Evolutionary conservation across 2,113 vertebrate species (phyloP), one percentile per base, ranked within the genome.

Genomic region (Platycercus adscitus): DNA sequence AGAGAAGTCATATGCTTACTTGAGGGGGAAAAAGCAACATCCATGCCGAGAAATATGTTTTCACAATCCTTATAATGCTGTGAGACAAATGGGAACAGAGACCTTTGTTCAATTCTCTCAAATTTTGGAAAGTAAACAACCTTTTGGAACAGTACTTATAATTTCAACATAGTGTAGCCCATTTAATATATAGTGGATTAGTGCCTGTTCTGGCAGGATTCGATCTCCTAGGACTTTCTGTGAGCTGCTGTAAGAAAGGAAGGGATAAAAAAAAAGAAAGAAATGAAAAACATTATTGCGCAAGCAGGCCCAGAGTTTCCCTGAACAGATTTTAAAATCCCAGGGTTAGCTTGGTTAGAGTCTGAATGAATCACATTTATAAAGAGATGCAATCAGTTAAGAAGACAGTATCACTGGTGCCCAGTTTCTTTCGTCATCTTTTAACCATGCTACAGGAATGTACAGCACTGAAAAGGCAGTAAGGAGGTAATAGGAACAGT

Each of bases 141-240:
- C 17, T 92, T 95, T 89, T 87, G 84, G 81, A 84, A 81, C 29
- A 31, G 25, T 1, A 3, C 23, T 93, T 92, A 35, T 53, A 85
- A 91, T 93, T 97, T 92, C 58, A 81, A 72, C 61, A 80, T 26
- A 87, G 49, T 35, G 41, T n/a, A 95, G 81, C 23, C 37, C 24
- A 77, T 86, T 93, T 93, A 86, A 87, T 94, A 91, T 76, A 87
- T 33, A 50, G 73, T 46, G 93, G 93, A 96, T 95, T 96, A 92
- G 70, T 72, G 93, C 88, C 63, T 64, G 73, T 92, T 94, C 92
- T 96, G 91, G 88, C 69, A 96, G 65, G 88, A 94, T 82, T 92
- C 91, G 52, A 52, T 97, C 93, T 96, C 92, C 33, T 68, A 58
- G 75, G 88, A 94, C 52, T 69, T 94, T 82, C 44, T 94, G 39